Evolutionary conservation across 2,797 vertebrate genomes (phyloP).

Genomic region (Synanceia verrucosa): DNA sequence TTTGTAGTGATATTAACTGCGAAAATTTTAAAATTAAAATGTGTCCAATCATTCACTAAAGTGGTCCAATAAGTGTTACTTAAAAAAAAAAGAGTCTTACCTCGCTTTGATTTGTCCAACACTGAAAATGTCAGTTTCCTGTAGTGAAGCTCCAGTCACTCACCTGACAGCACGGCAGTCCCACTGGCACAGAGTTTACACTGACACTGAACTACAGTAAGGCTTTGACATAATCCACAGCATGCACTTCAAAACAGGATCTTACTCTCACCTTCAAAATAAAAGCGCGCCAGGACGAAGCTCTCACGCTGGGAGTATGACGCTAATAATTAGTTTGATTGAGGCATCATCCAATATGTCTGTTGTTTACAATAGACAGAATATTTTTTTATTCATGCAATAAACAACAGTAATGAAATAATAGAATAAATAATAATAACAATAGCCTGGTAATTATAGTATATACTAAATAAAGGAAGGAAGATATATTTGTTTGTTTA

Average conservation of each 20-base stretch:
- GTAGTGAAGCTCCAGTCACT: not conserved
- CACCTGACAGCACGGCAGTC: constrained; percentile 39
- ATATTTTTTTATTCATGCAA: not conserved
- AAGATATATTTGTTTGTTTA: too few relatives aligned
- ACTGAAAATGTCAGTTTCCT: not conserved
- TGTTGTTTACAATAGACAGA: not conserved
- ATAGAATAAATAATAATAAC: too few relatives aligned
- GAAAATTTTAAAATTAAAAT: not conserved
- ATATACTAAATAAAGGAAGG: too few relatives aligned
- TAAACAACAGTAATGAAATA: too few relatives aligned
- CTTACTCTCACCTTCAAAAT: constrained; percentile 33
- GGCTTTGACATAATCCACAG: accelerated
- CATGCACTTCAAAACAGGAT: not conserved
- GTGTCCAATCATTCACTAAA: constrained; percentile 14
- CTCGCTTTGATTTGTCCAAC: not conserved
- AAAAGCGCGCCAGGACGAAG: constrained; percentile 5
- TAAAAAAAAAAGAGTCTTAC: constrained; percentile 16
- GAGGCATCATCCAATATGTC: not conserved
- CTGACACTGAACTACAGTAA: not conserved
- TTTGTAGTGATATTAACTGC: not conserved
- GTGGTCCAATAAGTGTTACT: not conserved
- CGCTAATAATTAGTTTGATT: not conserved
- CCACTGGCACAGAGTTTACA: not conserved
- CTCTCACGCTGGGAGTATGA: not conserved
- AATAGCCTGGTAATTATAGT: too few relatives aligned